Evolutionary conservation across 2,113 vertebrate species (phyloP), one percentile per base, ranked within the genome.

Genomic region (Pimephales promelas): DNA sequence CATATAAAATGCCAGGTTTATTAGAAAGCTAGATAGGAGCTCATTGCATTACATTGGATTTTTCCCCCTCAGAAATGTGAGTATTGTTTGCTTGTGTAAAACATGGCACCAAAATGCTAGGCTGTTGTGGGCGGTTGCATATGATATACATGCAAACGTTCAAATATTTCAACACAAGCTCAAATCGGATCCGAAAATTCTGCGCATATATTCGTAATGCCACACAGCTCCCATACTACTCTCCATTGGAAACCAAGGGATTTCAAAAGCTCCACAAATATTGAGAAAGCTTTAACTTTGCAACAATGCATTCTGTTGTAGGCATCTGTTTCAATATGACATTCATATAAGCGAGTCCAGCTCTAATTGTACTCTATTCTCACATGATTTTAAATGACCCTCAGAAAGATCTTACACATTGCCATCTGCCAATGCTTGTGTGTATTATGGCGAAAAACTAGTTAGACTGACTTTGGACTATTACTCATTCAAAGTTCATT

Each of bases 371-470:
- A 45, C n/a, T 47, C 68, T 8, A 45, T 45, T 45, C 68, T n/a
- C 40, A 72, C 3, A 6, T 24, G 52, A 24, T 40, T 77, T 77
- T 40, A 77, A 56, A 57, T n/a, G 6, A 57, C 31, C 74, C 20
- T 40, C 74, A 40, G 22, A 43, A 77, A 20, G 49, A 75, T 56
- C 49, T 56, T 54, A 34, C 28, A 31, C 28, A 36, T 28, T 76
- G 18, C n/a, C 49, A 36, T 75, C 16, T 75, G 9, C 31, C 28
- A 54, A 56, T 72, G 68, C 68, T 72, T 57, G 52, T 6, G 7
- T 40, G 34, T 77, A 59, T 40, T 77, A 34, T 11, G 36, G 73
- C 49, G n/a, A 36, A 76, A 75, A 76, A 76, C 47, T 4, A 49
- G 16, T 16, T 5, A 7, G 34, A 57, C 52, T 36, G 62, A 68